Evolutionary conservation across 2,888 invertebrate genomes (phyloP).

Genomic region (Calameuta pallipes): DNA sequence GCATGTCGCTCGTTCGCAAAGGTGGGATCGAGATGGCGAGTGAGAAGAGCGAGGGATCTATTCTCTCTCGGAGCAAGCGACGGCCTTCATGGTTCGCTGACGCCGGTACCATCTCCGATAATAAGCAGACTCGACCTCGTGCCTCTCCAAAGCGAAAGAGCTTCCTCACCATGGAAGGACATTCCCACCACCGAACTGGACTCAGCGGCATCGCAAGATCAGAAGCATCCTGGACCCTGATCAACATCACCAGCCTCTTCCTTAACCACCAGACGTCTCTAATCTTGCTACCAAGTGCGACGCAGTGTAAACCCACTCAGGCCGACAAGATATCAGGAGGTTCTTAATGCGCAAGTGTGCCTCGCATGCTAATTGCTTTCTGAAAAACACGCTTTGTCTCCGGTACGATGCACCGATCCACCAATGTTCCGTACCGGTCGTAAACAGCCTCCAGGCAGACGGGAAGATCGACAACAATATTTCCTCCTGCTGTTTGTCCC

Average conservation of each 20-base stretch:
- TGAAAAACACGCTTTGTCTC: conserved; percentile 4
- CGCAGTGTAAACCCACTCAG: background rate
- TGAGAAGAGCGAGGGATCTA: background rate
- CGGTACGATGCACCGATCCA: conserved; percentile 1
- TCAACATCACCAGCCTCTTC: background rate
- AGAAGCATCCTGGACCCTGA: background rate
- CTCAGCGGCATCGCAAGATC: background rate
- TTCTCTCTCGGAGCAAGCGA: background rate
- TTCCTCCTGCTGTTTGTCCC: conserved; percentile 3
- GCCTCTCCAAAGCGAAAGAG: background rate
- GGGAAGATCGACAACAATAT: conserved; percentile 2
- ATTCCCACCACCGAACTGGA: background rate
- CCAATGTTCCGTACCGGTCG: background rate
- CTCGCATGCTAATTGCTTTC: conserved; percentile 1
- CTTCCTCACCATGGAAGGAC: background rate
- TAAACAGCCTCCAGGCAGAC: conserved; percentile 3
- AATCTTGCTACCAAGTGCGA: background rate
- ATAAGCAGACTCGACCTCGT: background rate
- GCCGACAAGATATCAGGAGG: background rate
- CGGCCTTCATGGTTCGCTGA: conserved; percentile 11
- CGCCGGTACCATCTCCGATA: background rate
- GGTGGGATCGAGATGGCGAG: background rate
- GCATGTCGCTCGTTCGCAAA: background rate
- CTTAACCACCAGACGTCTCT: background rate
- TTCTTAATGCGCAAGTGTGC: background rate